Evolutionary conservation across 2,888 invertebrate genomes (phyloP), one percentile per base, ranked within the genome.

Genomic region (Baronia brevicornis): DNA sequence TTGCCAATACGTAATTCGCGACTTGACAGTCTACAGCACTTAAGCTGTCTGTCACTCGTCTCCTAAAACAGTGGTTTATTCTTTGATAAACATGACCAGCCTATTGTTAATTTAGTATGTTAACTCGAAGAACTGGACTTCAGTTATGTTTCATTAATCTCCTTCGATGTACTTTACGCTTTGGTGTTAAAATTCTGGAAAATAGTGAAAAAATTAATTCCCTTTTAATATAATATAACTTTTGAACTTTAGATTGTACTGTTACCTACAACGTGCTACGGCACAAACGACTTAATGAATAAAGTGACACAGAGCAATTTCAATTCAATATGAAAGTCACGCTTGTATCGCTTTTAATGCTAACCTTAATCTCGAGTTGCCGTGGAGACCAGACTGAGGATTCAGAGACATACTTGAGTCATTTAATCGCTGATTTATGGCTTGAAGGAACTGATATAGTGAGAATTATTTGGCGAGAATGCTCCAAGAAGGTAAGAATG

Each of bases 401-500:
- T 30, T 51, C 67, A 3, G 73, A 82, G 27, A 53, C 71, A 5
- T 70, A 77, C 46, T 41, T 74, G 36, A 84, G 79, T 42, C 60
- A 60, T 18, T 70, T 84, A 39, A 52, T 78, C 5, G 84, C 84
- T 1, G 85, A 85, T 51, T 52, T 84, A 36, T 85, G 85, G 85
- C 44, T 80, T 1, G 84, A 84, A 44, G 80, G 84, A 2, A 67
- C 74, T 12, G 79, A 84, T 41, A 59, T 84, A 4, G 51, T 80
- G 6, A 65, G 65, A 31, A 74, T 84, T 26, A 66, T 85, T 41
- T 86, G 85, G 85, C 60, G 72, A 30, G 84, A 85, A 44, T 86
- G 85, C 33, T 78, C 85, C 1, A 84, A 77, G 43, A 82, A 80
- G 54, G 85, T 85, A 62, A 41, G 57, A 53, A 18, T n/a, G 5